phyloP scores from a whole-genome alignment of 2,113 vertebrate species.

The Accipiter virgatus region DNA sequence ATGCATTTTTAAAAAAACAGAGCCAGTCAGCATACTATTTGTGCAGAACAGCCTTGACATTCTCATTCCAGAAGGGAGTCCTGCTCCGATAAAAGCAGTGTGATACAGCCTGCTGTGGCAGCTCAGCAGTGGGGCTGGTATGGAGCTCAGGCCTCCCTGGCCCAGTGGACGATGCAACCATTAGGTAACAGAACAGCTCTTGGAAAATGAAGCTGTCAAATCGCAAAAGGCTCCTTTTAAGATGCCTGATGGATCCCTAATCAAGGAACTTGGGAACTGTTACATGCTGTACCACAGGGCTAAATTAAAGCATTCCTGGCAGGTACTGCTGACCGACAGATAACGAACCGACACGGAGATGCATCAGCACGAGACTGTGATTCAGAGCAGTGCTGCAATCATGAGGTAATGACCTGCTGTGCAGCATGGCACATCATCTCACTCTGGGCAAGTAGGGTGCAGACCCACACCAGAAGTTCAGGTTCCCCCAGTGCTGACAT shows the following conservation, averaged over 20 bases:
- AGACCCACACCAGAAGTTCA: not conserved
- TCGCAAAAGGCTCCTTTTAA: not conserved
- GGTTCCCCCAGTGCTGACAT: not conserved
- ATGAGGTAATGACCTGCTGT: not conserved
- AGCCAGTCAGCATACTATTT: rapidly evolving
- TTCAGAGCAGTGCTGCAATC: not conserved
- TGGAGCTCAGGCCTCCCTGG: not conserved
- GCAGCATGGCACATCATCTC: not conserved
- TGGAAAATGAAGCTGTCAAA: not conserved
- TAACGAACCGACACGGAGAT: not conserved
- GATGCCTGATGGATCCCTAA: not conserved
- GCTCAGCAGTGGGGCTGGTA: not conserved
- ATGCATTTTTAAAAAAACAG: not conserved
- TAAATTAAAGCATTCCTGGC: not conserved
- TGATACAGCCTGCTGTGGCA: not conserved
- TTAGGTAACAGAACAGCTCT: not conserved
- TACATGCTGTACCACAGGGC: not conserved
- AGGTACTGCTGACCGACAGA: not conserved
- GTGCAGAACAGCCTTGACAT: not conserved
- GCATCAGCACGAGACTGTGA: not conserved
- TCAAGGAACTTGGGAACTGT: not conserved
- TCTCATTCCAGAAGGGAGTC: not conserved
- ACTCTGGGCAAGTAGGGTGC: not conserved
- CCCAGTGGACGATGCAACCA: rapidly evolving
- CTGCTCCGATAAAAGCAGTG: rapidly evolving